Percentiles rank a stretch among this genome's conserved stretches.
Conservation (phyloP, 1,140 invertebrate species). For the Mercenaria mercenaria region DNA sequence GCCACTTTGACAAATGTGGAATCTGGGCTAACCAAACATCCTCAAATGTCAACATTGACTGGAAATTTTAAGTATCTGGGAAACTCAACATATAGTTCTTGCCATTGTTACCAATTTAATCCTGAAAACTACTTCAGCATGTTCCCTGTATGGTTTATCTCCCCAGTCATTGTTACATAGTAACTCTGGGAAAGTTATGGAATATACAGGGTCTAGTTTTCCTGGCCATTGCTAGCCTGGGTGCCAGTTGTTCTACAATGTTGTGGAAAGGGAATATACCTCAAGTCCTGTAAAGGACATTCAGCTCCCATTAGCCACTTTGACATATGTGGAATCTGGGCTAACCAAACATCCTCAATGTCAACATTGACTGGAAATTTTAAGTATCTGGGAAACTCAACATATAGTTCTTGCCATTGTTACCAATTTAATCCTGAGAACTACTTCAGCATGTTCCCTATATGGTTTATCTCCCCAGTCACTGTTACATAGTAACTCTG, state of each 20-base stretch:
- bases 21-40: slow-evolving; percentile 39
- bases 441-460: slow-evolving; percentile 27
- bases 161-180: slow-evolving; percentile 53
- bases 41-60: slow-evolving; percentile 51
- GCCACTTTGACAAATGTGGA: slow-evolving; percentile 44
- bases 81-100: too few species aligned
- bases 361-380: slow-evolving; percentile 30
- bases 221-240: slow-evolving; percentile 12
- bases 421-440: not conserved
- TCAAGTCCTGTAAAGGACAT: slow-evolving; percentile 34
- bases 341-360: slow-evolving; percentile 37
- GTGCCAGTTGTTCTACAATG: slow-evolving; percentile 56
- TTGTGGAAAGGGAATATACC: slow-evolving; percentile 66
- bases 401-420: not conserved
- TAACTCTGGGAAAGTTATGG: slow-evolving; percentile 65
- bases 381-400: too few species aligned
- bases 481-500: slow-evolving; percentile 52
- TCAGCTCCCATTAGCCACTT: slow-evolving; percentile 59
- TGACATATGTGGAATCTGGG: slow-evolving; percentile 27
- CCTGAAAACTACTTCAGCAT: too few species aligned
- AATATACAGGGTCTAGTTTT: slow-evolving; percentile 65
- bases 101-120: too few species aligned
- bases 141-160: slow-evolving; percentile 64
- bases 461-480: slow-evolving; percentile 63
- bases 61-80: too few species aligned